Base-by-base conservation (phyloP, 2,113 vertebrate genomes). In the Orthonyx spaldingii region DNA sequence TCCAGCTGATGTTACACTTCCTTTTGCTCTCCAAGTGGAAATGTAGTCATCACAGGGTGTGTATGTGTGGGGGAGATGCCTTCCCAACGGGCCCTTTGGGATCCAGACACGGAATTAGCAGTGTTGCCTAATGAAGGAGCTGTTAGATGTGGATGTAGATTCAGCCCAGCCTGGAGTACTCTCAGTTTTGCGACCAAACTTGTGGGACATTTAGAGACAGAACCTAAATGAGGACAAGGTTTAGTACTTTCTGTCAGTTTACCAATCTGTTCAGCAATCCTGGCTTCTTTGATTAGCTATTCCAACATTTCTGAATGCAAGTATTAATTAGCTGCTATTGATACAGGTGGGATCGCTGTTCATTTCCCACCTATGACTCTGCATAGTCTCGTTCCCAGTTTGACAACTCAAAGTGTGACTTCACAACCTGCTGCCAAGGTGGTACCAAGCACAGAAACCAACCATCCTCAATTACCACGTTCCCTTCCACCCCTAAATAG, bases 401-500 rank as follows among this genome's bases (percentile, higher is more conserved):
- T 53, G n/a, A 71, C 78, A 65, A 35, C 35, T 27, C 9, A 46
- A 93, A 60, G 9, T 11, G 9, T 39, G 69, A 69, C 80, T 93
- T 71, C 76, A 89, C 68, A 79, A 56, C 70, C n/a, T 4, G 12
- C 76, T 41, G 37, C 90, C 92, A 96, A 94, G 66, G 80, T 84
- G 72, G 35, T 79, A 42, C 69, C 65, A 66, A 85, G 55, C 89
- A 66, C 78, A 84, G 70, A 78, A 78, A 44, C n/a, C 77, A 84
- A 93, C 94, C 16, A 46, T 24, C 19, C 81, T 80, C 65, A 71
- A 28, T 91, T 96, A 94, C 61, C 90, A 89, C 68, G 96, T 95
- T 57, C 50, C 23, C 77, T 85, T 95, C 88, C 89, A 92, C 60
- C 92, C 83, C 94, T 84, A 96, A 96, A 96, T 86, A 87, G 93